These are phyloP conservation scores for Rhodinocichla rosea DNA, from an alignment of 2,113 vertebrate species.

Conservation along the genomic window DNA sequence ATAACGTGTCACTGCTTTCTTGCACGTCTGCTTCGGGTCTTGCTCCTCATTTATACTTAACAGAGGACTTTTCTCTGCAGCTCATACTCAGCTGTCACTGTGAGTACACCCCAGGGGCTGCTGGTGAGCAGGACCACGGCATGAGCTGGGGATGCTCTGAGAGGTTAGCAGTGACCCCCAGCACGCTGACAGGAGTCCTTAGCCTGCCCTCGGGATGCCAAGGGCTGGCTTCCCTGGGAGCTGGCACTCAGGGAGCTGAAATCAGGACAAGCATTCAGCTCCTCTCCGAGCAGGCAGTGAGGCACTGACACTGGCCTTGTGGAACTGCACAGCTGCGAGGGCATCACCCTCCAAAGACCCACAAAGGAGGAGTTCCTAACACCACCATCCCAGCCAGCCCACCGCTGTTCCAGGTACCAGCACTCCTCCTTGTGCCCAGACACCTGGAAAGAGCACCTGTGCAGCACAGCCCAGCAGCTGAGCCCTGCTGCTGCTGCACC, in stretches of 20 bases:
- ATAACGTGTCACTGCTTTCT: accelerated
- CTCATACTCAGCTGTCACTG: accelerated
- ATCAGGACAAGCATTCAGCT: accelerated
- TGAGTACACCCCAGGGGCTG: accelerated
- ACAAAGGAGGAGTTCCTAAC: accelerated
- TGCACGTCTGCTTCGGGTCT: accelerated
- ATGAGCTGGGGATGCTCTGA: accelerated
- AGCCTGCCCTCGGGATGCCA: accelerated
- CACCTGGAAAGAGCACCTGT: too few species aligned
- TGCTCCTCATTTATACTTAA: accelerated
- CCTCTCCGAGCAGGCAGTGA: background rate
- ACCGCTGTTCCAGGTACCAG: accelerated
- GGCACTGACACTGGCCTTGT: background rate
- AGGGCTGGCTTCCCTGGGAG: background rate
- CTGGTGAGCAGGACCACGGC: background rate
- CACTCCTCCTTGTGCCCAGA: background rate
- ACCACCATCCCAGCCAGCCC: too few species aligned
- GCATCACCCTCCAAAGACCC: accelerated
- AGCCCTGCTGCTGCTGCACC: accelerated
- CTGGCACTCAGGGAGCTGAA: background rate
- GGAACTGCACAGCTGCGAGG: accelerated
- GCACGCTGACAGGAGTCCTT: accelerated
- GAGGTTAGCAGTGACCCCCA: accelerated
- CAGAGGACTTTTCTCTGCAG: background rate
- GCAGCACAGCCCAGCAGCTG: background rate